phyloP scores from a whole-genome alignment of 1,140 invertebrate genomes.

The Zophobas morio region DNA sequence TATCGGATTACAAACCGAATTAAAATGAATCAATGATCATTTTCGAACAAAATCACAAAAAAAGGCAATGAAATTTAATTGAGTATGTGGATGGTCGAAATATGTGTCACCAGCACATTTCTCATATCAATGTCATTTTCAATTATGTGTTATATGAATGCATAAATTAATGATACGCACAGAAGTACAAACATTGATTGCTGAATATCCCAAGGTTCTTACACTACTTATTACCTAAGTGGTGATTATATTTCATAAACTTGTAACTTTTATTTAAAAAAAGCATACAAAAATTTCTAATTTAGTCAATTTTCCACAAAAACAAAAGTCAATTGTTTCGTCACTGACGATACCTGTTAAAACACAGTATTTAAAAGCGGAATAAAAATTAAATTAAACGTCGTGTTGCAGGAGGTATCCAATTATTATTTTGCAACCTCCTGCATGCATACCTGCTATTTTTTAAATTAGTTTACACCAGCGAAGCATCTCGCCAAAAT shows the following conservation, averaged over 20 bases:
- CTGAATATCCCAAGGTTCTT: too few relatives aligned
- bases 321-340: too few relatives aligned
- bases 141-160: not conserved
- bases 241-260: too few relatives aligned
- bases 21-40: too few relatives aligned
- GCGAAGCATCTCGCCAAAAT: constrained; percentile 23
- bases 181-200: too few relatives aligned
- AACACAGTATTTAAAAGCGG: not conserved
- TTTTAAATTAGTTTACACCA: constrained; percentile 25
- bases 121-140: constrained; percentile 1
- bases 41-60: too few relatives aligned
- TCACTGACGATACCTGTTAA: not conserved
- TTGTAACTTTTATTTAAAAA: too few relatives aligned
- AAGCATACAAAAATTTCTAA: too few relatives aligned
- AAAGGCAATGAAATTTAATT: too few relatives aligned
- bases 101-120: not conserved
- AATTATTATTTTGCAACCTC: constrained; percentile 34
- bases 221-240: too few relatives aligned
- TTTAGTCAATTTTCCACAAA: too few relatives aligned
- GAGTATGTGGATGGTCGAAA: not conserved
- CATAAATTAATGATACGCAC: not conserved
- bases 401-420: constrained; percentile 16
- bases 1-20: too few relatives aligned
- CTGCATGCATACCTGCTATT: constrained; percentile 24
- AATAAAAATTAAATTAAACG: constrained; percentile 5